Conservation (phyloP, 2,113 vertebrate genomes). For the Cryptoleucopteryx plumbea region DNA sequence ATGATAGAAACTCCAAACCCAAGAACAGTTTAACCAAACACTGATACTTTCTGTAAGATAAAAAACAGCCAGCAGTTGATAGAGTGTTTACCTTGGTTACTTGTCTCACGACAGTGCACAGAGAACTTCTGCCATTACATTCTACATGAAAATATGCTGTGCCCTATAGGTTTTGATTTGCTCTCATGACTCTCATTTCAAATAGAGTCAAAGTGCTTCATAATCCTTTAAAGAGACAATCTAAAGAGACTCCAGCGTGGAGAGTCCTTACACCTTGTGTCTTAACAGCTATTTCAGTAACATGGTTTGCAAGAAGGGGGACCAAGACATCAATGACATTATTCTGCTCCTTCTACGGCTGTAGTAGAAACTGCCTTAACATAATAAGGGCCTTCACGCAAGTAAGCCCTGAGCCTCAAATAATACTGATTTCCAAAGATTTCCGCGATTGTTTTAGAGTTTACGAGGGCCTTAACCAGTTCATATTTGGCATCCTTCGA, state of each 20-base stretch:
- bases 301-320: background rate
- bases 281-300: background rate
- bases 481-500: constrained; percentile 94
- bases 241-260: background rate
- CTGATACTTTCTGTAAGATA: background rate
- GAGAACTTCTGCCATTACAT: background rate
- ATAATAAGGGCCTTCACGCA: constrained; percentile 89
- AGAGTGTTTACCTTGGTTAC: background rate
- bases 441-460: constrained; percentile 79
- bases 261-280: background rate
- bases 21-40: background rate
- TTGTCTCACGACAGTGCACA: background rate
- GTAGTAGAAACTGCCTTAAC: constrained; percentile 84
- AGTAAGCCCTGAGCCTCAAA: constrained; percentile 86
- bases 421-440: constrained; percentile 89
- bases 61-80: background rate
- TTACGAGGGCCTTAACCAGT: constrained; percentile 86
- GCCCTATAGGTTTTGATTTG: background rate
- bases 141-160: background rate
- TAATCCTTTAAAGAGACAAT: background rate
- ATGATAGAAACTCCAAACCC: background rate
- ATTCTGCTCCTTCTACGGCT: constrained; percentile 89
- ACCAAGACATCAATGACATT: background rate
- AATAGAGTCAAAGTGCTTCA: background rate
- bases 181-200: background rate